Evolutionary conservation across 1,140 invertebrate genomes (phyloP), one percentile per base, ranked within the genome.

Genomic region (Neodiprion pinetum): DNA sequence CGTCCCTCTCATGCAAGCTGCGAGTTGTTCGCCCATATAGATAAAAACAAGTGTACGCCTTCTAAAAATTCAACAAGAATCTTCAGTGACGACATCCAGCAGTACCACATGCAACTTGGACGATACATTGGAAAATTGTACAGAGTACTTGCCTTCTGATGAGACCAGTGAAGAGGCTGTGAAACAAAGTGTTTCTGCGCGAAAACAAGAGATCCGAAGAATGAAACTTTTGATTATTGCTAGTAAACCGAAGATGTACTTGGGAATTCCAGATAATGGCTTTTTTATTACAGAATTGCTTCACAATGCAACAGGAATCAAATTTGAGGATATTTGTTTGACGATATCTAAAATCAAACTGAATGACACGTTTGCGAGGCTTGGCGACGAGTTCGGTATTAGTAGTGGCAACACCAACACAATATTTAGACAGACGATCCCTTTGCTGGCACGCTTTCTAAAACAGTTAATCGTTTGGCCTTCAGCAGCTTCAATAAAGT

Each of bases 391-490:
- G 66, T 73, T 73, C 48, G 66, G 72, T 65, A 28, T 73, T 8
- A 74, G 47, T 65, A 73, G 66, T 61, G 40, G 14, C 72, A 61
- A 73, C n/a, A 21, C 61, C 23, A 61, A 40, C 21, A 66, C 9
- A 67, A 73, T 67, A 11, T 73, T 73, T 23, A 28, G 67, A 21
- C 61, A 72, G 28, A 48, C 65, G 67, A 48, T 72, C 48, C 74
- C 74, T 17, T n/a, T 76, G 40, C 48, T 80, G 23, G 67, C 75
- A 21, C 49, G 61, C 40, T 75, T 17, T 14, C 11, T 23, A 14
- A 14, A 65, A 17, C 40, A 69, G 50, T 70, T 79, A 1, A 65
- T 79, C 49, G 73, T 69, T 69, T 75, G 73, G 72, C 76, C 76
- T 7, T 5, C 40, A 10, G 14, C n/a, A 40, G 67, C 49, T 17